Conservation (phyloP, 2,888 invertebrate genomes). For the Drosophila birchii region DNA sequence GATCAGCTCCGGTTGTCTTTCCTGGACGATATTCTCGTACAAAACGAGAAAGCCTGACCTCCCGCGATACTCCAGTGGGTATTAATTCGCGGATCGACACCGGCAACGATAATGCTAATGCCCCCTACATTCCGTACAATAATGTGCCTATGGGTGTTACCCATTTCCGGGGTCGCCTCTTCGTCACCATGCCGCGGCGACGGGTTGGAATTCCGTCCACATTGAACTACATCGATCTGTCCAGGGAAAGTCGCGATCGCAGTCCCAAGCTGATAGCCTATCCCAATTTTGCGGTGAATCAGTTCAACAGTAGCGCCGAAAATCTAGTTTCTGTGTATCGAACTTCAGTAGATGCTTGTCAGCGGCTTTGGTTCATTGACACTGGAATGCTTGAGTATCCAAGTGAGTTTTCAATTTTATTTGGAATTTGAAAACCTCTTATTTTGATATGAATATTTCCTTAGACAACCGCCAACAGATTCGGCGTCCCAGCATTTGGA, state of each 20-base stretch:
- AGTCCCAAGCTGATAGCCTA: slow-evolving; percentile 83
- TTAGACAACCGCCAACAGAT: slow-evolving; percentile 83
- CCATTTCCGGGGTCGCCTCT: slow-evolving; percentile 86
- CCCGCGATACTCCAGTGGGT: slow-evolving; percentile 53
- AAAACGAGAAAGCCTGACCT: slow-evolving; percentile 60
- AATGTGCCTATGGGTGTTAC: slow-evolving; percentile 84
- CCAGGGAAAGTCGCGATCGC: slow-evolving; percentile 76
- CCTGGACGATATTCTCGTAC: slow-evolving; percentile 33
- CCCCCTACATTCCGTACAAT: slow-evolving; percentile 81
- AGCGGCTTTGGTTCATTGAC: slow-evolving; percentile 92
- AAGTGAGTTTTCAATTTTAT: slow-evolving; percentile 84
- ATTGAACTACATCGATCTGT: slow-evolving; percentile 85
- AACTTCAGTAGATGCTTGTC: slow-evolving; percentile 89
- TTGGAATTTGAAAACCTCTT: neutral
- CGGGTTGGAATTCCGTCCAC: slow-evolving; percentile 88
- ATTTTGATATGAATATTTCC: neutral
- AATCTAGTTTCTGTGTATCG: slow-evolving; percentile 89
- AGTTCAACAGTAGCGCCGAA: slow-evolving; percentile 67
- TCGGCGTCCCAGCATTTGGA: slow-evolving; percentile 87
- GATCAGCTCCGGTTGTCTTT: slow-evolving; percentile 61
- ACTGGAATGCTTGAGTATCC: slow-evolving; percentile 90
- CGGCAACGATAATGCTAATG: slow-evolving; percentile 12
- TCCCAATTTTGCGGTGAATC: slow-evolving; percentile 81
- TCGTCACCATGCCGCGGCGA: slow-evolving; percentile 90
- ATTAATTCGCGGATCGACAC: slow-evolving; percentile 27